Base-by-base conservation (phyloP, 2,113 vertebrate genomes). In the Orientallactaga bullata region DNA sequence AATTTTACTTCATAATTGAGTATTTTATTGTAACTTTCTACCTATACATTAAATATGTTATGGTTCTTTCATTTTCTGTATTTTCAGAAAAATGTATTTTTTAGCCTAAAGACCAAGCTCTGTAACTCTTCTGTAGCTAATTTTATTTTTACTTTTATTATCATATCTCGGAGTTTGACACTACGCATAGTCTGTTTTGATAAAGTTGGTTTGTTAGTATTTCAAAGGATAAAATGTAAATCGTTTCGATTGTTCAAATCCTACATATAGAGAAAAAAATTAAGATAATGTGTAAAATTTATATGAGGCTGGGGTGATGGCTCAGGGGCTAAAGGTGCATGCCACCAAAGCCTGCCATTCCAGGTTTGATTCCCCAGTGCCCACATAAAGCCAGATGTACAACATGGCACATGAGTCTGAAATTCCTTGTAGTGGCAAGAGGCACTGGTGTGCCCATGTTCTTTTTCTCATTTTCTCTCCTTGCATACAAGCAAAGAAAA, bases 181-280 rank as follows among this genome's bases (percentile, higher is more conserved):
- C 60, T 96, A 3, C 69, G 3, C 5, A 92, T 0, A 9, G 58
- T 51, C 66, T 95, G 8, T 47, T 77, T 66, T 94, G 74, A 76
- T 85, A 81, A 0, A 68, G 61, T 93, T 89, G 60, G 88, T 95
- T 93, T 89, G 77, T 95, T 95, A 61, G 55, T 73, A 1, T 90
- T 79, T 3, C 28, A 80, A 8, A 35, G 71, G 20, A 76, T 5
- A 4, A 65, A 93, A 80, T 0, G 35, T 94, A 84, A 85, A 72
- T 32, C 26, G 76, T 94, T 84, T 60, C 13, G 39, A 79, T 6
- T 71, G 74, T 7, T 94, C 47, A 95, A 95, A 93, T n/a, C 80
- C 23, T 73, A 61, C 11, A 61, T 3, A 58, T 3, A 30, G 1
- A 51, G 76, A 94, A 7, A 80, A 24, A 74, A 66, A 66, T 66